Conservation (phyloP, 2,797 vertebrate species). For the Brotogeris chrysoptera region DNA sequence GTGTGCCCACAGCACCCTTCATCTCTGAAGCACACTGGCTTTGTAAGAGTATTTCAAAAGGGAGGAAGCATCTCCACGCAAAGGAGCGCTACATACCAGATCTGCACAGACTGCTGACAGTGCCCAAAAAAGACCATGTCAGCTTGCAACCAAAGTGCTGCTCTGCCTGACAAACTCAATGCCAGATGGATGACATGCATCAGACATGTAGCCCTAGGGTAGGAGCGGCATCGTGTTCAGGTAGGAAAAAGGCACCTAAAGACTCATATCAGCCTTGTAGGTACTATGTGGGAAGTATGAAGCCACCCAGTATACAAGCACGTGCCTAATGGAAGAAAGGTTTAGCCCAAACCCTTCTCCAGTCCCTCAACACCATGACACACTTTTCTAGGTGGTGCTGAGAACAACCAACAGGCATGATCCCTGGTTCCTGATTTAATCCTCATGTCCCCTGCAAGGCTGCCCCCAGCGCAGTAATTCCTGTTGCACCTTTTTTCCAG, state of each 20-base stretch:
- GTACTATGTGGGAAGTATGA: accelerated
- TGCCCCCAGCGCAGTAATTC: neutral
- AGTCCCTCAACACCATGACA: neutral
- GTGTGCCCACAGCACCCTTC: neutral
- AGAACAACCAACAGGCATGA: neutral
- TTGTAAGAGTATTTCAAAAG: neutral
- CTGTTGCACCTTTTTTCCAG: neutral
- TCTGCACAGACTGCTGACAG: neutral
- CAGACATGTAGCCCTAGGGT: neutral
- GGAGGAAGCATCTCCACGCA: neutral
- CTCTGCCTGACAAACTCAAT: neutral
- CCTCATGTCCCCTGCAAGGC: neutral
- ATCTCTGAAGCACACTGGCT: neutral
- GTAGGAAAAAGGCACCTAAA: neutral
- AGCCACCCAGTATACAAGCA: accelerated
- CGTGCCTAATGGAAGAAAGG: neutral
- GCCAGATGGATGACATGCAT: neutral
- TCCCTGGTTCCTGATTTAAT: neutral
- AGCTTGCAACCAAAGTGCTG: neutral
- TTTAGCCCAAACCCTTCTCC: neutral
- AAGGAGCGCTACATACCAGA: neutral
- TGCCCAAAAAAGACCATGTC: accelerated
- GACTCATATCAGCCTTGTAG: accelerated
- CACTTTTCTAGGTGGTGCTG: neutral
- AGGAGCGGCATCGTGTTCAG: accelerated